phyloP scores from a whole-genome alignment of 2,797 vertebrate genomes.

The Cygnus olor region DNA sequence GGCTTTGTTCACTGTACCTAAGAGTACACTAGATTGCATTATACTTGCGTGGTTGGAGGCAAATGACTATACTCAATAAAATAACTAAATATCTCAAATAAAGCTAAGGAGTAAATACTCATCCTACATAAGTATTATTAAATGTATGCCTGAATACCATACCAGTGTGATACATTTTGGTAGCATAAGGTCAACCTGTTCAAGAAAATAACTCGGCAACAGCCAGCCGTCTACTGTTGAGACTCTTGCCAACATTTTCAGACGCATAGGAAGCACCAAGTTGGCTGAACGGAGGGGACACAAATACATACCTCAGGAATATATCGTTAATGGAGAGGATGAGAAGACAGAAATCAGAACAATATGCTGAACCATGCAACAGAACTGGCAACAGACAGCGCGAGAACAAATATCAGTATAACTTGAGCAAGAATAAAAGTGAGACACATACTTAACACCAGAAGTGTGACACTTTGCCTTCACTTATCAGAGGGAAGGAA shows the following conservation, averaged over 20 bases:
- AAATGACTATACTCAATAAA: not conserved
- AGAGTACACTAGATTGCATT: not conserved
- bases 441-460: not conserved
- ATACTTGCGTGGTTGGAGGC: not conserved
- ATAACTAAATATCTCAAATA: not conserved
- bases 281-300: not conserved
- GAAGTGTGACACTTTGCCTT: not conserved
- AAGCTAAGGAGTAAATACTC: not conserved
- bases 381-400: not conserved
- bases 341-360: not conserved
- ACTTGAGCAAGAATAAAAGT: not conserved
- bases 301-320: not conserved
- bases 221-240: not conserved
- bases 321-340: not conserved
- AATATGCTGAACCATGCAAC: not conserved
- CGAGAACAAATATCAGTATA: not conserved
- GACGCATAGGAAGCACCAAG: not conserved
- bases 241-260: not conserved
- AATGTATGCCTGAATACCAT: not conserved
- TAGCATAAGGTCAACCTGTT: not conserved
- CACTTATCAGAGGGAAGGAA: not conserved
- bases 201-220: not conserved
- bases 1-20: not conserved
- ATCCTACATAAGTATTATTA: not conserved
- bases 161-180: not conserved